phyloP scores from a whole-genome alignment of 2,888 invertebrate species.

The Pyrocoelia pectoralis region DNA sequence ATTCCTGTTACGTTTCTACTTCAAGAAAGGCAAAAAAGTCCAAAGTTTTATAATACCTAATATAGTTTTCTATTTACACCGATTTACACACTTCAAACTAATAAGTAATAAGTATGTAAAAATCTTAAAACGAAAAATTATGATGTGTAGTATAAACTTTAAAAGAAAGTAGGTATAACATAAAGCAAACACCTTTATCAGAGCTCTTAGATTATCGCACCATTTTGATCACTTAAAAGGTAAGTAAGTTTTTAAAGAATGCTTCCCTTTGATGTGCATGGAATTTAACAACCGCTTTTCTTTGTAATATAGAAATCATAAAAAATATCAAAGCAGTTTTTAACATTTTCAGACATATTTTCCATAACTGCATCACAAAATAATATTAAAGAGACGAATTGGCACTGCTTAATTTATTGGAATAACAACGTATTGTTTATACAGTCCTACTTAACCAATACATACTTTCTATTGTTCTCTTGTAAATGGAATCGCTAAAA shows the following conservation, averaged over 20 bases:
- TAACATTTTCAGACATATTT: background rate
- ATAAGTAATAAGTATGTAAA: background rate
- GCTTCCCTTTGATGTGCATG: background rate
- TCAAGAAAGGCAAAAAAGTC: no score
- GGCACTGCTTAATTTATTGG: no score
- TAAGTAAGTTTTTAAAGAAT: conserved; percentile 4
- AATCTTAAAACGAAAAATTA: background rate
- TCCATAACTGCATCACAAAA: background rate
- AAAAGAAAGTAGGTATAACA: conserved; percentile 6
- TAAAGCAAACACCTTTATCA: background rate
- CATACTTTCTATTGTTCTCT: no score
- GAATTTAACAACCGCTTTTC: conserved; percentile 4
- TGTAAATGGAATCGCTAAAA: no score
- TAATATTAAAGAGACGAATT: no score
- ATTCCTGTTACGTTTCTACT: no score
- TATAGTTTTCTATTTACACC: no score
- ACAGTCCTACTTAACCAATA: no score
- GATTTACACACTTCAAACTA: no score
- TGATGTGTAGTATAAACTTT: background rate
- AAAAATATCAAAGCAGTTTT: background rate
- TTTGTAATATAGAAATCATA: background rate
- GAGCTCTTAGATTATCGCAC: conserved; percentile 10
- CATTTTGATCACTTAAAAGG: conserved; percentile 6
- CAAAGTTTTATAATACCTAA: no score
- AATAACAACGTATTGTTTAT: no score